Base-by-base conservation (phyloP, 2,888 invertebrate species). In the Cosmia pyralina region DNA sequence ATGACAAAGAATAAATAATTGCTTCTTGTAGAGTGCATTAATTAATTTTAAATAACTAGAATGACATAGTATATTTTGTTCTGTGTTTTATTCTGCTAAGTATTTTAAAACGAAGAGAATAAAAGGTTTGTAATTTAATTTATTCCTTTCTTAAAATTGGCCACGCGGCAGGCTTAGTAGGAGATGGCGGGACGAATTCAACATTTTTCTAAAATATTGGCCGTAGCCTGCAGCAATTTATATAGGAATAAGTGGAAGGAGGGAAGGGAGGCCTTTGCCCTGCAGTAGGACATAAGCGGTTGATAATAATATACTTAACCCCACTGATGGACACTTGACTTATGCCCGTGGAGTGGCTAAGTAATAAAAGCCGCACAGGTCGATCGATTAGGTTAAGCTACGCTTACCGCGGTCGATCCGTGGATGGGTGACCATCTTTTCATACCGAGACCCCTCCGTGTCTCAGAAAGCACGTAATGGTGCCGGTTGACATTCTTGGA, bases 1-100 rank as follows among this genome's bases (percentile, higher is more conserved):
- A 52, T 19, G 13, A 57, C 38, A 52, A 60, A 60, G 59, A 60
- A 60, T 53, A 48, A 52, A 46, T 22, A 58, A 55, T 22, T 50
- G 53, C 11, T 15, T 64, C 41, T 11, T 17, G 38, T n/a, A 1
- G 17, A 38, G 28, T 77, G 46, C n/a, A 41, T 17, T 53, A 41
- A 48, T 48, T 50, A 15, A 38, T 66, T 75, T 76, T 13, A 34
- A 41, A 70, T 13, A 22, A 34, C 4, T 13, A 44, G n/a, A 57
- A 13, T 41, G 1, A 15, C n/a, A 34, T 57, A 34, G 11, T 19
- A 34, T n/a, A n/a, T n/a, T 48, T 50, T 22, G 4, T 15, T 38
- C 7, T 4, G 6, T 46, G 15, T 53, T 53, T 46, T 53, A 69
- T 34, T 68, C 13, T 13, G 19, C 22, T 10, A 50, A 5, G 2